Evolutionary conservation across 2,888 invertebrate genomes (phyloP).

Genomic region (Chloroclysta siterata): DNA sequence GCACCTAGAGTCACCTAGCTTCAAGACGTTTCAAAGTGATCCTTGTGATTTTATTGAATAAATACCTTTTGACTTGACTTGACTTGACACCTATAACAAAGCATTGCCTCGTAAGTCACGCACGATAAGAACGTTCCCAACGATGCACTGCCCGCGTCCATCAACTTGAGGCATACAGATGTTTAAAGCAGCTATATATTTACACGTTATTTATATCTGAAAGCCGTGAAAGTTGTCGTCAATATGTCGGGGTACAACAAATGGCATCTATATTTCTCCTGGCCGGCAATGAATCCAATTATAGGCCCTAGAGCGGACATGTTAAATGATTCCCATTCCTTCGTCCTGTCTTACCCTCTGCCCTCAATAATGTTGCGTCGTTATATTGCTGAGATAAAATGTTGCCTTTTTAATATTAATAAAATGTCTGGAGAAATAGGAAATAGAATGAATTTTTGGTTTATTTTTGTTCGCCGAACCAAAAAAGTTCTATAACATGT

Average conservation of each 20-base stretch:
- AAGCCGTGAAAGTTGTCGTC: constrained; percentile 49
- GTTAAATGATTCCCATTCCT: constrained; percentile 73
- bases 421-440: constrained; percentile 15
- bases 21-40: no score
- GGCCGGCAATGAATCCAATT: constrained; percentile 78
- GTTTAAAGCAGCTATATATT: neutral
- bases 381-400: constrained; percentile 45
- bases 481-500: no score
- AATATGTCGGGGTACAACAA: constrained; percentile 62
- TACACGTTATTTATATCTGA: constrained; percentile 7
- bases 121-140: no score
- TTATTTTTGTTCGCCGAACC: neutral
- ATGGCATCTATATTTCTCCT: constrained; percentile 70
- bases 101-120: no score
- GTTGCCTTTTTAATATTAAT: constrained; percentile 30
- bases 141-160: no score
- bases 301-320: constrained; percentile 71
- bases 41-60: no score
- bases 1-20: no score
- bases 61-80: no score
- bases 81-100: no score
- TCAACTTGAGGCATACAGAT: no score
- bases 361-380: constrained; percentile 50
- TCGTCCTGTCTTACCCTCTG: constrained; percentile 44
- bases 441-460: neutral